These are phyloP conservation scores for Archocentrus centrarchus DNA, from an alignment of 2,113 vertebrate genomes.

Conservation along the genomic window DNA sequence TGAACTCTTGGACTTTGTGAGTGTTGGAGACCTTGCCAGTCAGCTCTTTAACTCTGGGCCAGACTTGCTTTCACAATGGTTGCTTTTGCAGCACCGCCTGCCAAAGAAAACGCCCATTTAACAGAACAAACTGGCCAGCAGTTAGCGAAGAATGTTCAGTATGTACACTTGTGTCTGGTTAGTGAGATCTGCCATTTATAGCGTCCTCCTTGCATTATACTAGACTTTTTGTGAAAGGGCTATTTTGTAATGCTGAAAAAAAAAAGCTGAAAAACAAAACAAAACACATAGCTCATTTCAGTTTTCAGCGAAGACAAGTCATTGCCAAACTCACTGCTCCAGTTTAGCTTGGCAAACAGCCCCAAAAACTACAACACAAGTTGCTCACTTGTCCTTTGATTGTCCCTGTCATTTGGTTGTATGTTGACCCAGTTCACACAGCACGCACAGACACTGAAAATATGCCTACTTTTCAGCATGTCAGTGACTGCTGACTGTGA, in stretches of 20 bases:
- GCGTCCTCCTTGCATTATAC: background rate
- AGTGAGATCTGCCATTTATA: background rate
- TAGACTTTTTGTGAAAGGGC: background rate
- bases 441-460: background rate
- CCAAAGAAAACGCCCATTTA: background rate
- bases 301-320: background rate
- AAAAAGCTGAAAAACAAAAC: no score
- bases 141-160: conserved; percentile 16
- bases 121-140: background rate
- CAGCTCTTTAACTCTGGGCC: conserved; percentile 13
- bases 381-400: background rate
- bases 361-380: background rate
- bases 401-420: background rate
- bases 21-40: background rate
- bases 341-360: background rate
- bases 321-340: background rate
- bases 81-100: background rate
- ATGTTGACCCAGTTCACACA: conserved; percentile 36
- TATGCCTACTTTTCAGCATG: background rate
- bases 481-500: background rate
- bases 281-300: background rate
- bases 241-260: background rate
- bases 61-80: background rate
- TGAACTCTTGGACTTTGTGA: conserved; percentile 17
- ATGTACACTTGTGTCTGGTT: background rate